Evolutionary conservation across 2,888 invertebrate species (phyloP).

Genomic region (Notodonta ziczac): DNA sequence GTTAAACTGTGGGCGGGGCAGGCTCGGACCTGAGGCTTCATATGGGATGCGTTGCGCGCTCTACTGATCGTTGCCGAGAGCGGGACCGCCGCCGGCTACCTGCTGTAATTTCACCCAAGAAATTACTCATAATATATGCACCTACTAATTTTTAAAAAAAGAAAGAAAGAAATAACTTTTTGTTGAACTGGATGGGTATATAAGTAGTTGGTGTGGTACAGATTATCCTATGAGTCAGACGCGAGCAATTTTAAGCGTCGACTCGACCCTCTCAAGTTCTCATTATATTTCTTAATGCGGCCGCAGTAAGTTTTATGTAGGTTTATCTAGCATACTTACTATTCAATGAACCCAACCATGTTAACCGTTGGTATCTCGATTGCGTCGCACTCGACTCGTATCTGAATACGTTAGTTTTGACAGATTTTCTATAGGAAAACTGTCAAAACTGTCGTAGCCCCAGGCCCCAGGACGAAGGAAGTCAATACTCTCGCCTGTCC

Average conservation of each 20-base stretch:
- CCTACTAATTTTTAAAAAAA: conserved; percentile 72
- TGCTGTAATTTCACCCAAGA: conserved; percentile 79
- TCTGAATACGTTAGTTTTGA: too few species aligned
- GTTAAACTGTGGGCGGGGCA: conserved; percentile 80
- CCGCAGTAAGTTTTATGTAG: conserved; percentile 23
- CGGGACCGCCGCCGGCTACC: conserved; percentile 77
- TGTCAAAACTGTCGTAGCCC: too few species aligned
- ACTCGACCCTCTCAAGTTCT: conserved; percentile 19
- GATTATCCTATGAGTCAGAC: conserved; percentile 62
- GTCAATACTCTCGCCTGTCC: too few species aligned
- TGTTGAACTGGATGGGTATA: conserved; percentile 53
- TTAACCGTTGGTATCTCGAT: too few species aligned
- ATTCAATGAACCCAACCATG: too few species aligned
- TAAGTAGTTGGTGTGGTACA: conserved; percentile 40
- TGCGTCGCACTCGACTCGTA: too few species aligned
- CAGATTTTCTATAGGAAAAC: too few species aligned
- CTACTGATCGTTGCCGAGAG: conserved; percentile 56
- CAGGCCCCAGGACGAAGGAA: too few species aligned
- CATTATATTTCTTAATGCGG: conserved; percentile 23
- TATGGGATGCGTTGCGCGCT: conserved; percentile 45
- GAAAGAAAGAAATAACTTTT: conserved; percentile 61
- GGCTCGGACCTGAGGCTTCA: conserved; percentile 57
- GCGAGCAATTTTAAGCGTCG: conserved; percentile 22
- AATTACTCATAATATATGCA: conserved; percentile 82
- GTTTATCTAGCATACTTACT: background rate